Base-by-base conservation (phyloP, 2,888 invertebrate species). In the Melieria omissa region DNA sequence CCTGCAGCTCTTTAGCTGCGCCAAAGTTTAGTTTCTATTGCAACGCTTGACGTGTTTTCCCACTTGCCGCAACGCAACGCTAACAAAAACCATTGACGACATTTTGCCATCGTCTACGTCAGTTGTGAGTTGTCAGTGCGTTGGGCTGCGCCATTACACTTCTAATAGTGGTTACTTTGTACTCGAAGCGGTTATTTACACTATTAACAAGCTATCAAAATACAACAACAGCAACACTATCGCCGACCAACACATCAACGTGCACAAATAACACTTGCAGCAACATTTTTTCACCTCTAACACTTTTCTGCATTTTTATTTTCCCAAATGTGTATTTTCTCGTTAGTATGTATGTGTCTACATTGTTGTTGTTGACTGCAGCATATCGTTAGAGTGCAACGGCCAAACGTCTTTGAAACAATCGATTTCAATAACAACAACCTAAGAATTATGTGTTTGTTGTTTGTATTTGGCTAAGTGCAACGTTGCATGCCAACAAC, bases 341-440 rank as follows among this genome's bases (percentile, higher is more conserved):
- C 14, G n/a, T 5, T 10, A 55, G 41, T 55, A 41, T n/a, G 47
- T 16, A 46, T 29, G 14, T 66, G 41, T 47, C 16, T 41, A 14
- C 44, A 12, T n/a, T 44, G 44, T 44, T 57, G 6, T 16, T 47
- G 14, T 14, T 16, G 12, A 5, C 41, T 44, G 10, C 5, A 9
- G 52, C 16, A 29, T 4, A 60, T 49, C 10, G 54, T 12, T 61
- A 29, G 45, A 72, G 75, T 75, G 73, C 75, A 75, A 62, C 73
- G 73, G 70, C 73, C 75, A 71, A 73, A 64, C 47, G 73, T 67
- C 71, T 72, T 72, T 75, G 75, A 72, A 65, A 61, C n/a, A 47
- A 63, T 57, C 16, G 54, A 52, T 70, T 72, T 72, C 57, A 71
- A 71, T 71, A 63, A 64, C 55, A 10, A 44, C 41, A 63, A 42